Percentiles rank a stretch among this genome's conserved stretches.
These are phyloP conservation scores for Mechanitis mazaeus DNA, from an alignment of 2,888 invertebrate species.

Conservation along the genomic window DNA sequence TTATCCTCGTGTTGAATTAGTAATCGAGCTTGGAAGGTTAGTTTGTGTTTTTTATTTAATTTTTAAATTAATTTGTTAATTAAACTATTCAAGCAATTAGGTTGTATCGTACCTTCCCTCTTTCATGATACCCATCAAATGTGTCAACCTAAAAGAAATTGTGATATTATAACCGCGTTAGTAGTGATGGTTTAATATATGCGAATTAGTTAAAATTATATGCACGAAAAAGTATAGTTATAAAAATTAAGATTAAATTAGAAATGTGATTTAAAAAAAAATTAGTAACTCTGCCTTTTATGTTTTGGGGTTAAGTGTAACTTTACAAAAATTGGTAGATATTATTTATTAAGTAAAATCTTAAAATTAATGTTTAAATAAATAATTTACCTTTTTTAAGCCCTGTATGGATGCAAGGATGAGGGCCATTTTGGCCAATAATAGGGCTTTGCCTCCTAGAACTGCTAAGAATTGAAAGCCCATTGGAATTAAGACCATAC, in stretches of 20 bases:
- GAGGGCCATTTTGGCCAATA: constrained; percentile 88
- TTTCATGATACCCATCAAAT: constrained; percentile 65
- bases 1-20: constrained; percentile 54
- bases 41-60: constrained; percentile 22
- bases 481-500: constrained; percentile 86
- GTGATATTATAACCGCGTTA: constrained; percentile 39
- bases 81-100: constrained; percentile 27
- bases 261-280: too few species aligned
- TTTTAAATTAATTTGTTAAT: constrained; percentile 11
- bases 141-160: constrained; percentile 70
- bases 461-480: constrained; percentile 91
- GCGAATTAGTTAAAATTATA: too few species aligned
- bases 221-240: too few species aligned
- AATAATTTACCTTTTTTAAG: constrained; percentile 79
- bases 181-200: constrained; percentile 15
- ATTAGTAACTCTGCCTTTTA: too few species aligned
- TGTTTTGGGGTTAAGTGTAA: neutral
- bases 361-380: neutral
- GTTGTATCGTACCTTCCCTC: constrained; percentile 60
- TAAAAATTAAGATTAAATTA: too few species aligned
- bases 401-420: constrained; percentile 88
- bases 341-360: too few species aligned
- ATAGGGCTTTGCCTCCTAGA: constrained; percentile 86
- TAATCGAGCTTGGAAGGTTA: constrained; percentile 47
- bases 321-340: neutral